Evolutionary conservation across 2,113 vertebrate genomes (phyloP).

Genomic region (Ifrita kowaldi): DNA sequence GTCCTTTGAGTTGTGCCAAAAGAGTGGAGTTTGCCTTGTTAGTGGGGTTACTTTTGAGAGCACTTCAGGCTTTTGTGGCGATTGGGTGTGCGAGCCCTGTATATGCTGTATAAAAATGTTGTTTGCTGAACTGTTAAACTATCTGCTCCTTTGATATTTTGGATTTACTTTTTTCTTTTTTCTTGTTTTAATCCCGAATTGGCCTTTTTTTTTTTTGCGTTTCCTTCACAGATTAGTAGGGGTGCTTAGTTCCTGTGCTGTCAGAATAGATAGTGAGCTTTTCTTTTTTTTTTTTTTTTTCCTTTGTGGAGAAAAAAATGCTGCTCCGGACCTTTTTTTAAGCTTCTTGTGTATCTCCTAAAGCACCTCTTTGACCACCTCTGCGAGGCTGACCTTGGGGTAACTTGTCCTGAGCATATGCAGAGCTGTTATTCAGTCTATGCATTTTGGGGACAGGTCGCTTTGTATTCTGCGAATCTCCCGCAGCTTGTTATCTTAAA

Average conservation of each 20-base stretch:
- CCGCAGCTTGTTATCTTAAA: constrained; percentile 42
- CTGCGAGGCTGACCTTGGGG: not conserved
- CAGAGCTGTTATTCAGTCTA: not conserved
- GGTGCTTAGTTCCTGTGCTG: not conserved
- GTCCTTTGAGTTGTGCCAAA: not conserved
- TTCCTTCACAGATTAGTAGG: not conserved
- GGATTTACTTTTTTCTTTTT: not conserved
- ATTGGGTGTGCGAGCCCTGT: not conserved
- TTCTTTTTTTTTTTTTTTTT: not conserved
- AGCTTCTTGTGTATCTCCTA: not conserved
- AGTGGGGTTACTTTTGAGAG: not conserved
- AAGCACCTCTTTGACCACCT: not conserved
- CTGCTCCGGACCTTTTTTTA: not conserved
- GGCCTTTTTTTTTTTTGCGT: not conserved
- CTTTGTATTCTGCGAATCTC: constrained; percentile 14
- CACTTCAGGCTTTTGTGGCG: not conserved
- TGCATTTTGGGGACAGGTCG: not conserved
- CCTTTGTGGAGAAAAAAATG: not conserved
- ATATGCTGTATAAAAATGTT: not conserved
- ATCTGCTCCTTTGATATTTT: not conserved
- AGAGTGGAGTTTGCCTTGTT: not conserved
- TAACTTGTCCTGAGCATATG: constrained; percentile 11
- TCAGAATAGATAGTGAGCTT: not conserved
- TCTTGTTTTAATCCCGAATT: not conserved
- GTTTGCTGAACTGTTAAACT: not conserved